Conservation (phyloP, 2,888 invertebrate genomes). For the Cremastinae sp. region DNA sequence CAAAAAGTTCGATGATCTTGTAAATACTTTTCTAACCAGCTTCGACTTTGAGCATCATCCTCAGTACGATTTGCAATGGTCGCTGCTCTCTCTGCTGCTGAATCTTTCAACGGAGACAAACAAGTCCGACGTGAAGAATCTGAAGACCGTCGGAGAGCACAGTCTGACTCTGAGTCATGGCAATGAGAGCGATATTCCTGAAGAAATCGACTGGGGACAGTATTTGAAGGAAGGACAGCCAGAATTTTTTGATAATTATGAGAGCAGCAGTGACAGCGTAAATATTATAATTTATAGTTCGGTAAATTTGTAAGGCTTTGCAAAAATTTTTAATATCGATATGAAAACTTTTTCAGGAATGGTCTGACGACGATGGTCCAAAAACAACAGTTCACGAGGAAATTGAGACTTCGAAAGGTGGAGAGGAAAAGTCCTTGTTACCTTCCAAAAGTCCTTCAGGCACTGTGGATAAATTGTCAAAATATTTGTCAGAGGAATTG, state of each 20-base stretch:
- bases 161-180: constrained; percentile 63
- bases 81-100: constrained; percentile 80
- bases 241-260: constrained; percentile 75
- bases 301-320: constrained; percentile 8
- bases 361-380: constrained; percentile 74
- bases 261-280: constrained; percentile 75
- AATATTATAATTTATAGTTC: too few relatives aligned
- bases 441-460: constrained; percentile 33
- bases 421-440: constrained; percentile 22
- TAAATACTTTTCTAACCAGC: constrained; percentile 73
- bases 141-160: constrained; percentile 65
- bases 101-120: constrained; percentile 77
- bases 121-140: constrained; percentile 69
- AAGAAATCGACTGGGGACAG: constrained; percentile 81
- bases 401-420: not conserved
- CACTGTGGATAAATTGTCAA: constrained; percentile 61
- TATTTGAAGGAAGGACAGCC: constrained; percentile 81
- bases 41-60: constrained; percentile 77
- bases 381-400: constrained; percentile 8
- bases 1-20: constrained; percentile 77
- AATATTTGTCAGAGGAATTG: constrained; percentile 66
- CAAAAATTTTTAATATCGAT: not conserved
- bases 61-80: constrained; percentile 81
- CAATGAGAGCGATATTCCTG: constrained; percentile 73
- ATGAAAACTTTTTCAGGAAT: constrained; percentile 64